These are phyloP conservation scores for human (Homo sapiens) DNA, from an alignment of 2,113 vertebrate genomes.

Conservation along the genomic window DNA sequence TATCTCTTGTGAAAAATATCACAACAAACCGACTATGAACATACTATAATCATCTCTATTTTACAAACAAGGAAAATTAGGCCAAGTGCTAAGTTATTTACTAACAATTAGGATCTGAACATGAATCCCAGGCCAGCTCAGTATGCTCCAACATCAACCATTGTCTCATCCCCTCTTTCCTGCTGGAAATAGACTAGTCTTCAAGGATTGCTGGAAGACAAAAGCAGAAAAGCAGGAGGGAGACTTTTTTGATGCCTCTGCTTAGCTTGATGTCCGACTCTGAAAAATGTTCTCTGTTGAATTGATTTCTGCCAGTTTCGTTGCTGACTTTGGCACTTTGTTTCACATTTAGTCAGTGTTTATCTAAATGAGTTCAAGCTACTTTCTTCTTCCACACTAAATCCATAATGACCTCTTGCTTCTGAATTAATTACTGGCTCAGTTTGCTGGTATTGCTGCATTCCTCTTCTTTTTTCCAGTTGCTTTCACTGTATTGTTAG, in stretches of 20 bases:
- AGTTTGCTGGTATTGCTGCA: not conserved
- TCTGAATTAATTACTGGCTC: not conserved
- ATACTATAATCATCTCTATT: not conserved
- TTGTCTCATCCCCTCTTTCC: rapidly evolving
- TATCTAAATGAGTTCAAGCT: not conserved
- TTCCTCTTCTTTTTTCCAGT: not conserved
- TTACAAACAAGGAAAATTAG: not conserved
- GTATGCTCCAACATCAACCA: rapidly evolving
- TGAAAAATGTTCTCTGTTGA: not conserved
- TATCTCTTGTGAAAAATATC: not conserved
- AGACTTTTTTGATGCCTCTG: not conserved
- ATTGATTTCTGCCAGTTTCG: not conserved
- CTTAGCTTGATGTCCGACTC: not conserved
- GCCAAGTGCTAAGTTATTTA: not conserved
- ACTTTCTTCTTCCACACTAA: not conserved
- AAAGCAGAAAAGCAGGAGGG: not conserved
- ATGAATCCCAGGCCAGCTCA: not conserved
- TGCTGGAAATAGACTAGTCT: not conserved
- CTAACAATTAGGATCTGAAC: not conserved
- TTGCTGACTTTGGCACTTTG: not conserved
- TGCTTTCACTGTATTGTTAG: not conserved
- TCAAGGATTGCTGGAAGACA: not conserved
- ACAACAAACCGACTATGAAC: not conserved
- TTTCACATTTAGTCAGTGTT: not conserved
- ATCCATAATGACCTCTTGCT: not conserved